Conservation (phyloP, 1,140 invertebrate genomes). For the Mactra quadrangularis region DNA sequence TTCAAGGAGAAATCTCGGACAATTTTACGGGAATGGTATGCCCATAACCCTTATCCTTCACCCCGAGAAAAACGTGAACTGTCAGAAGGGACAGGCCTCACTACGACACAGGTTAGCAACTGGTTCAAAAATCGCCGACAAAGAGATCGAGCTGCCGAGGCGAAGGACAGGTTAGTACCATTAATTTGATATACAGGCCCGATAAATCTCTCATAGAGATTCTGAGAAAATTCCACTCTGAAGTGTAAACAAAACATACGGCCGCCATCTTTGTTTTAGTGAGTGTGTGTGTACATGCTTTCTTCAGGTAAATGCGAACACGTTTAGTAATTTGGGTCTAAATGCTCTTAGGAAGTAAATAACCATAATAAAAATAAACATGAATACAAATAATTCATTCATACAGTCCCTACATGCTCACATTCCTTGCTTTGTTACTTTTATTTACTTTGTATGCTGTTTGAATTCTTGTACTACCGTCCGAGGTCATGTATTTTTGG, state of each 20-base stretch:
- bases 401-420: no score
- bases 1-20: slow-evolving; percentile 99
- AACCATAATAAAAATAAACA: no score
- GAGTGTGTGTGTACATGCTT: no score
- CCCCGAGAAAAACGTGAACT: slow-evolving; percentile 97
- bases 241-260: slow-evolving; percentile 19
- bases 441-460: no score
- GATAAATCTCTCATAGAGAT: background rate
- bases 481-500: slow-evolving; percentile 53
- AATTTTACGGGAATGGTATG: slow-evolving; percentile 98
- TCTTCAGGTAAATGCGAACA: no score
- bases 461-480: background rate
- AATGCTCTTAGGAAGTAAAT: no score
- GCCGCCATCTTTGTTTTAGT: slow-evolving; percentile 56
- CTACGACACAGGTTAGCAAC: slow-evolving; percentile 98
- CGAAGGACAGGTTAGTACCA: slow-evolving; percentile 88
- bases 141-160: slow-evolving; percentile 96
- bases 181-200: background rate
- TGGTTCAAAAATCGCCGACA: slow-evolving; percentile 99
- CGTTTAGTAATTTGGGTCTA: no score
- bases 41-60: slow-evolving; percentile 99
- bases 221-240: background rate
- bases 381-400: no score
- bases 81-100: slow-evolving; percentile 97
- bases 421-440: no score